These are phyloP conservation scores for Zhuqinia jingwanae DNA, from an alignment of 2,888 invertebrate genomes.

Conservation along the genomic window DNA sequence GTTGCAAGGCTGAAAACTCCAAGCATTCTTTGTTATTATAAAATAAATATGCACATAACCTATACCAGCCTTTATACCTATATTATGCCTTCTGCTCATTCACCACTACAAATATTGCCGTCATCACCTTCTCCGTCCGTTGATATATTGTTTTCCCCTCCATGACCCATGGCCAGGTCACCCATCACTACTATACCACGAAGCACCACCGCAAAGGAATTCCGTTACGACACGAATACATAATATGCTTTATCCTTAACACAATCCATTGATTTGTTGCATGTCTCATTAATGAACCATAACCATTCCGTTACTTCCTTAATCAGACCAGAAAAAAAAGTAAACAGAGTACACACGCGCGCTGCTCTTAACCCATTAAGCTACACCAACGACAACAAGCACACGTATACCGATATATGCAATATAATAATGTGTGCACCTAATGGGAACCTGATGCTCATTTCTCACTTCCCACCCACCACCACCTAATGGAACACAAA, in stretches of 20 bases:
- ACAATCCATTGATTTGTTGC: slow-evolving; percentile 67
- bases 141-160: slow-evolving; percentile 5
- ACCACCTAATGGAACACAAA: slow-evolving; percentile 28
- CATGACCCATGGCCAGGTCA: background rate
- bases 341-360: background rate
- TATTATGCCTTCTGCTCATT: background rate
- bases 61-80: no score
- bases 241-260: slow-evolving; percentile 26
- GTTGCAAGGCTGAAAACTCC: background rate
- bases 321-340: slow-evolving; percentile 49
- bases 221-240: background rate
- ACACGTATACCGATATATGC: background rate
- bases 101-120: background rate
- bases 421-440: slow-evolving; percentile 48
- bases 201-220: slow-evolving; percentile 1
- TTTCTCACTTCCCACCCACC: slow-evolving; percentile 19
- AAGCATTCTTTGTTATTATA: slow-evolving; percentile 4
- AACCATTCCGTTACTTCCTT: slow-evolving; percentile 57
- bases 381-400: no score
- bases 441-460: slow-evolving; percentile 63
- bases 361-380: no score
- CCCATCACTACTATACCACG: slow-evolving; percentile 4
- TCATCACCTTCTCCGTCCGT: background rate
- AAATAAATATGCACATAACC: background rate
- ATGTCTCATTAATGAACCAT: slow-evolving; percentile 67